phyloP scores from a whole-genome alignment of 2,113 vertebrate species.

The Etheostoma spectabile region DNA sequence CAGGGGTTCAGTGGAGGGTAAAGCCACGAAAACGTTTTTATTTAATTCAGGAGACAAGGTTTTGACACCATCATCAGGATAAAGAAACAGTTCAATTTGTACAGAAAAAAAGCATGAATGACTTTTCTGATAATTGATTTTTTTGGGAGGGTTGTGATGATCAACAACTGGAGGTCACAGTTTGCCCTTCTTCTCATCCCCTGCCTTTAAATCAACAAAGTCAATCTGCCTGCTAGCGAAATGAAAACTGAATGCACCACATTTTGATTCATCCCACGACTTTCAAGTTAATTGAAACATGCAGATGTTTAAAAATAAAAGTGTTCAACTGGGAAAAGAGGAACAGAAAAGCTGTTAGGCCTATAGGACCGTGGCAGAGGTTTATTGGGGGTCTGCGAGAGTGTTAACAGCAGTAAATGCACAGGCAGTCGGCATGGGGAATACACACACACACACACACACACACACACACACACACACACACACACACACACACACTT shows the following conservation, averaged over 20 bases:
- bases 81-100: no score
- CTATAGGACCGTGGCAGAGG: slow-evolving; percentile 40
- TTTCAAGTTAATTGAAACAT: slow-evolving; percentile 30
- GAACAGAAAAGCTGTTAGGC: background rate
- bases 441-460: slow-evolving; percentile 34
- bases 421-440: slow-evolving; percentile 62
- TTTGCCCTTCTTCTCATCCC: slow-evolving; percentile 44
- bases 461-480: slow-evolving; percentile 41
- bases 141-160: slow-evolving; percentile 23
- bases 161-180: slow-evolving; percentile 68
- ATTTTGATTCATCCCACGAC: background rate
- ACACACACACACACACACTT: slow-evolving; percentile 46
- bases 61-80: background rate
- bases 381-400: slow-evolving; percentile 42
- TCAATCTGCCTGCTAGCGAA: slow-evolving; percentile 38
- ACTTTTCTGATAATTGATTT: slow-evolving; percentile 40
- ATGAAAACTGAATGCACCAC: slow-evolving; percentile 41
- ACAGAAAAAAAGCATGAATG: background rate
- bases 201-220: slow-evolving; percentile 50
- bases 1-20: slow-evolving; percentile 15
- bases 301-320: background rate
- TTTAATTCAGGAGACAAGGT: background rate
- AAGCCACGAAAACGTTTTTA: background rate
- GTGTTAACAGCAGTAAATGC: slow-evolving; percentile 68
- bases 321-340: background rate